A percentile compares a stretch with the other conserved stretches of the same genome.
phyloP scores from a whole-genome alignment of 2,797 vertebrate species.

The Pteropus rufus region DNA sequence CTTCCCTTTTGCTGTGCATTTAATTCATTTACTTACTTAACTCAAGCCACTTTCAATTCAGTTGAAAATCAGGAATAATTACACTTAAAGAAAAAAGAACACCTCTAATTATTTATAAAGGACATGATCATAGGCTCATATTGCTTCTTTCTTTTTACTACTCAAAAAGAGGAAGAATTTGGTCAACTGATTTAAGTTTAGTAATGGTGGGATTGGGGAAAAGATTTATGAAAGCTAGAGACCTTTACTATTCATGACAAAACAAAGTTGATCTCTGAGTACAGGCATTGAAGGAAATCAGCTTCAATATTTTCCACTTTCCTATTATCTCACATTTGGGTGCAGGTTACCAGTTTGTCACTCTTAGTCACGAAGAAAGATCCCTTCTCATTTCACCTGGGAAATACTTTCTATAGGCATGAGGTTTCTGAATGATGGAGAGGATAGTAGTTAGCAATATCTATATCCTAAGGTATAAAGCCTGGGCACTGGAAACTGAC shows the following conservation, averaged over 20 bases:
- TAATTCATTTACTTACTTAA: constrained; percentile 39
- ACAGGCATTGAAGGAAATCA: background rate
- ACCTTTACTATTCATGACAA: background rate
- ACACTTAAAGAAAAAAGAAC: background rate
- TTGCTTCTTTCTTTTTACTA: background rate
- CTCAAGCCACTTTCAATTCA: constrained; percentile 20
- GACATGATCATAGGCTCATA: background rate
- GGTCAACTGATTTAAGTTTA: background rate
- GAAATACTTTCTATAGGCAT: background rate
- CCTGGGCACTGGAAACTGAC: background rate
- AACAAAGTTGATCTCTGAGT: background rate
- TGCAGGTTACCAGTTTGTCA: background rate
- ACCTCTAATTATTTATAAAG: constrained; percentile 26
- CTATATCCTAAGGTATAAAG: background rate
- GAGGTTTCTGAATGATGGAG: background rate
- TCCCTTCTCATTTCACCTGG: background rate
- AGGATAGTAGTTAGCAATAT: background rate
- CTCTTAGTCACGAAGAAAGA: background rate
- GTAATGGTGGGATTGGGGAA: background rate
- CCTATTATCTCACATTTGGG: background rate
- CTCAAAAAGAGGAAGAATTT: constrained; percentile 7
- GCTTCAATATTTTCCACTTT: background rate
- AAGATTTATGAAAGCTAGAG: background rate
- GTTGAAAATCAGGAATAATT: constrained; percentile 43
- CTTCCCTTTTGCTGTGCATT: background rate